phyloP scores from a whole-genome alignment of 2,797 vertebrate species.

The Clarias laeviceps region DNA sequence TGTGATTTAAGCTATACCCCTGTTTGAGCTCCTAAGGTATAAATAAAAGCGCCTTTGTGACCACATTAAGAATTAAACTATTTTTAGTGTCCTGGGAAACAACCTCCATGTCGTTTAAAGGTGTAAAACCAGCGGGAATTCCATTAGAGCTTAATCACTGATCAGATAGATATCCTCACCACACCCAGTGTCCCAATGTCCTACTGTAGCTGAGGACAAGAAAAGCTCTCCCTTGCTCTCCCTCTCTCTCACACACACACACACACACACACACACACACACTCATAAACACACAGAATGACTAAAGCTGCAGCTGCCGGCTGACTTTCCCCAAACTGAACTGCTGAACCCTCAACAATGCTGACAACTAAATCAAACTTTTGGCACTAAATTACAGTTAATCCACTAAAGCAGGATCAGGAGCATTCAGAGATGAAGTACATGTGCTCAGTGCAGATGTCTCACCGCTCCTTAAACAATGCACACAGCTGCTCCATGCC shows the following conservation, averaged over 20 bases:
- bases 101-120: background rate
- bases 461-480: slow-evolving; percentile 46
- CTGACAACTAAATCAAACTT: background rate
- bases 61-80: background rate
- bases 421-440: slow-evolving; percentile 20
- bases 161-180: background rate
- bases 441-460: slow-evolving; percentile 27
- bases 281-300: background rate
- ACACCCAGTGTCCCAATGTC: background rate
- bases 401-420: slow-evolving; percentile 15
- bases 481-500: slow-evolving; percentile 52
- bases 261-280: background rate
- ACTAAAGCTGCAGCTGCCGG: slow-evolving; percentile 19
- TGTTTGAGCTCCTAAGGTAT: background rate
- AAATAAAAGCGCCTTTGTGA: background rate
- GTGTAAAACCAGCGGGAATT: background rate
- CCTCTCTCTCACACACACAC: background rate
- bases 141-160: background rate
- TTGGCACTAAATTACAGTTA: slow-evolving; percentile 12
- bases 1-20: background rate
- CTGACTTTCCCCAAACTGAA: slow-evolving; percentile 5
- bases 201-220: background rate
- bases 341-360: slow-evolving; percentile 19
- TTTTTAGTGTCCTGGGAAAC: slow-evolving; percentile 13
- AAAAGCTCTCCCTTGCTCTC: background rate